Conservation (phyloP, 2,797 vertebrate species). For the Sebastes baramenuke region DNA sequence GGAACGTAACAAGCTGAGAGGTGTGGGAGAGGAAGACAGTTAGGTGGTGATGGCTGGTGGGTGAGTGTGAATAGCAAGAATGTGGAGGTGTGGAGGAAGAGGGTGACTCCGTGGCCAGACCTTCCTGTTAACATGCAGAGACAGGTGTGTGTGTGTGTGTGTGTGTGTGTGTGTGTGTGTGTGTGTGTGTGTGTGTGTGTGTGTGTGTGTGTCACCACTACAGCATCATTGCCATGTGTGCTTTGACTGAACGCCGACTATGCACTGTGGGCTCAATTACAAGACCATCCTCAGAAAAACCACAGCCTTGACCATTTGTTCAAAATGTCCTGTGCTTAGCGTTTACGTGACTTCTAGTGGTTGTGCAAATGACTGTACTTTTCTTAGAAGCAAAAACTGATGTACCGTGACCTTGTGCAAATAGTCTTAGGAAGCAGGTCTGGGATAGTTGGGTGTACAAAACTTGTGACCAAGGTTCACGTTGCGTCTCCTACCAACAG, state of each 20-base stretch:
- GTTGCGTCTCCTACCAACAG: no score
- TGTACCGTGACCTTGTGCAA: neutral
- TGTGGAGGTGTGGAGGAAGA: conserved; percentile 13
- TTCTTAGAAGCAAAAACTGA: neutral
- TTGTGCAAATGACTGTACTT: neutral
- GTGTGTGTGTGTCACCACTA: no score
- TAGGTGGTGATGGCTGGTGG: conserved; percentile 15
- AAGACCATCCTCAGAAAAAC: neutral
- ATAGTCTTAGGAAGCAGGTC: neutral
- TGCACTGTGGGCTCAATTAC: neutral
- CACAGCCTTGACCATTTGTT: neutral
- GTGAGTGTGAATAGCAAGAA: conserved; percentile 21
- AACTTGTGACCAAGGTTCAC: neutral
- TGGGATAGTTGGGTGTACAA: neutral
- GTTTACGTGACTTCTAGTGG: neutral
- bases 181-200: no score
- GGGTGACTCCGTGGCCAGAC: conserved; percentile 37
- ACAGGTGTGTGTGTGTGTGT: neutral
- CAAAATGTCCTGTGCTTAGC: neutral
- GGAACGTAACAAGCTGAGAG: conserved; percentile 22
- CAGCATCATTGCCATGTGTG: neutral
- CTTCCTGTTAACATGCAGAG: conserved; percentile 10
- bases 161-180: neutral
- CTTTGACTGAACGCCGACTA: neutral
- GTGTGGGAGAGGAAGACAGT: conserved; percentile 27